A percentile compares a stretch with the other conserved stretches of the same genome.
phyloP scores from a whole-genome alignment of 2,888 invertebrate genomes.

The Tribolium freemani region DNA sequence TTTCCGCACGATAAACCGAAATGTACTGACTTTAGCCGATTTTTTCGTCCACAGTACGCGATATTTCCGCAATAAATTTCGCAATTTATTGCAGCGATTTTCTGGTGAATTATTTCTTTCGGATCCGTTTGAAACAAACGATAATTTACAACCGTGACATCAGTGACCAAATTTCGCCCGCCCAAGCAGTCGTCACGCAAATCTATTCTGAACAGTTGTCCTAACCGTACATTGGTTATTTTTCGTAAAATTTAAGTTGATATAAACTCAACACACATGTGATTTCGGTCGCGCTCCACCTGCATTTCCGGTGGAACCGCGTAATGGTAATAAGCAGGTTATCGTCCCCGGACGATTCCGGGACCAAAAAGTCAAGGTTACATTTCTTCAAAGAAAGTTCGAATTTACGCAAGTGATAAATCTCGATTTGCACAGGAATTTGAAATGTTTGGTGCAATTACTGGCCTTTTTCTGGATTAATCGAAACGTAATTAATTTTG shows the following conservation, averaged over 20 bases:
- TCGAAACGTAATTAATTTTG: neutral
- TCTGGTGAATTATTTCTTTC: neutral
- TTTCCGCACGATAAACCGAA: too few relatives aligned
- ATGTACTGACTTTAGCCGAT: too few relatives aligned
- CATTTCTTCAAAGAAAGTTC: conserved; percentile 8
- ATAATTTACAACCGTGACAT: neutral
- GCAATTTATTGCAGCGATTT: too few relatives aligned
- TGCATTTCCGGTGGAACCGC: conserved; percentile 48
- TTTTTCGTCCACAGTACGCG: too few relatives aligned
- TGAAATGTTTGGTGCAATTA: neutral
- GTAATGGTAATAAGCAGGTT: conserved; percentile 43
- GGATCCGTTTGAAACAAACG: too few relatives aligned
- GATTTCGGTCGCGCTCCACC: conserved; percentile 53
- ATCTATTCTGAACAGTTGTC: neutral
- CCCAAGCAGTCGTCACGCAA: conserved; percentile 10
- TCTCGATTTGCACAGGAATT: neutral
- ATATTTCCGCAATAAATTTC: too few relatives aligned
- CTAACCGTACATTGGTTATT: too few relatives aligned
- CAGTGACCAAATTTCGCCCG: conserved; percentile 13
- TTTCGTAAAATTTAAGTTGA: neutral
- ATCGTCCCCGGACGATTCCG: conserved; percentile 49
- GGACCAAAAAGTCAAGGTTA: conserved; percentile 57
- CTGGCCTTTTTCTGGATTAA: neutral
- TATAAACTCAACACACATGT: conserved; percentile 10
- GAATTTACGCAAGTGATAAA: neutral